These are phyloP conservation scores for Chloebia gouldiae DNA, from an alignment of 2,113 vertebrate species.

Conservation along the genomic window DNA sequence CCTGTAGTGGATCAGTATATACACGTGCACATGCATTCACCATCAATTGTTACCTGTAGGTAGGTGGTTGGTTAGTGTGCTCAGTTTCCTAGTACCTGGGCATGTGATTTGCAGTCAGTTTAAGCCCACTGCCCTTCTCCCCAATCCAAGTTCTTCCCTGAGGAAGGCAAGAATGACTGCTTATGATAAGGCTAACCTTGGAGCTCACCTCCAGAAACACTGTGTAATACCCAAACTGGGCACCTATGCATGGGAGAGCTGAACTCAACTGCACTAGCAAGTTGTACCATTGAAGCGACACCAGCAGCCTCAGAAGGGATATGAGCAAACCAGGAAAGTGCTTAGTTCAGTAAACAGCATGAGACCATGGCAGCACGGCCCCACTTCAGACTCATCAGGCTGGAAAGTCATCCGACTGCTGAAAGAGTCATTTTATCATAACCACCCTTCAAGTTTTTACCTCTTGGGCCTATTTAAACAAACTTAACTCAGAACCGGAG, in stretches of 20 bases:
- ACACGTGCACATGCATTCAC: neutral
- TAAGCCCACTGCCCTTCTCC: neutral
- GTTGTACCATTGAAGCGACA: neutral
- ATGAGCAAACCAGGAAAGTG: neutral
- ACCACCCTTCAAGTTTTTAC: slow-evolving; percentile 50
- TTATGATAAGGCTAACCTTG: neutral
- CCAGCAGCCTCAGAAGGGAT: neutral
- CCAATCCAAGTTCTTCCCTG: neutral
- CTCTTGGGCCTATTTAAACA: slow-evolving; percentile 58
- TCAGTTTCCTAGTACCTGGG: neutral
- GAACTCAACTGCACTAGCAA: neutral
- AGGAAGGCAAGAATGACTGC: neutral
- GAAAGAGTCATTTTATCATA: slow-evolving; percentile 66
- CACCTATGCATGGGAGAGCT: neutral
- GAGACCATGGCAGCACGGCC: neutral
- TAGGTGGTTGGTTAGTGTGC: neutral
- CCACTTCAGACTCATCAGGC: neutral
- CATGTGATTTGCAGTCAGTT: neutral
- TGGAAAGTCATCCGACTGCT: slow-evolving; percentile 62
- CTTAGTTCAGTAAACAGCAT: neutral
- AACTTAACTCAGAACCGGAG: slow-evolving; percentile 55
- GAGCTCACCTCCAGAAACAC: neutral
- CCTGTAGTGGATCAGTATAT: neutral
- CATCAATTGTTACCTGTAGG: neutral
- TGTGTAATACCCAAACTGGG: neutral